Percentiles rank a stretch among this genome's conserved stretches.
Conservation (phyloP, 2,888 invertebrate species). For the Eristalis intricaria region DNA sequence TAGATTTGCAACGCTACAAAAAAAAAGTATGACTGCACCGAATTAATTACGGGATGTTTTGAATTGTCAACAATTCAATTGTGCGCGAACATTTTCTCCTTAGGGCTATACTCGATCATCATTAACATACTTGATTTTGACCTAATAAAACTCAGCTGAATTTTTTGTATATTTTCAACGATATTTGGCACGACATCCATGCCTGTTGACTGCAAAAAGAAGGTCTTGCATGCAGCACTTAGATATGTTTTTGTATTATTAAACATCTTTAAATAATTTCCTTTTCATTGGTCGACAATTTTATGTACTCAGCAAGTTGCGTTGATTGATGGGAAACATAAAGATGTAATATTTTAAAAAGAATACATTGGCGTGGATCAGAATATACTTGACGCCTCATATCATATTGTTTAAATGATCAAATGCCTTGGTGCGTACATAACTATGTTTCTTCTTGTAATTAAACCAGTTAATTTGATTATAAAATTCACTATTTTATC, state of each 20-base stretch:
- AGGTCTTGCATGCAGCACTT: constrained; percentile 16
- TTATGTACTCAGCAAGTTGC: constrained; percentile 40
- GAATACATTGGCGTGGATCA: constrained; percentile 39
- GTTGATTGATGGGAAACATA: constrained; percentile 59
- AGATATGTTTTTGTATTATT: constrained; percentile 20
- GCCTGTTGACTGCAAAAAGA: constrained; percentile 25
- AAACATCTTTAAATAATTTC: constrained; percentile 56
- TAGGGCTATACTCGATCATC: neutral
- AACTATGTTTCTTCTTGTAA: no score
- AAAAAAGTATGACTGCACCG: constrained; percentile 7
- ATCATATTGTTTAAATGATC: no score
- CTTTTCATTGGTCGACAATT: constrained; percentile 37
- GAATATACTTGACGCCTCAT: neutral
- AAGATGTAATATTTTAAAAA: constrained; percentile 11
- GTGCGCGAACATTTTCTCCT: neutral
- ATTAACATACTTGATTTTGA: constrained; percentile 51
- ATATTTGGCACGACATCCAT: constrained; percentile 39
- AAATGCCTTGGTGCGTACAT: no score
- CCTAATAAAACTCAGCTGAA: constrained; percentile 57
- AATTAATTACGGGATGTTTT: neutral
- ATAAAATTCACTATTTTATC: no score
- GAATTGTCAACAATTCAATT: constrained; percentile 11
- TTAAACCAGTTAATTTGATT: no score
- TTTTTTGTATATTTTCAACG: constrained; percentile 49
- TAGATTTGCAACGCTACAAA: constrained; percentile 54